Percentiles rank a stretch among this genome's conserved stretches.
These are phyloP conservation scores for Mesoclemmys tuberculata DNA, from an alignment of 2,113 vertebrate genomes.

Conservation along the genomic window DNA sequence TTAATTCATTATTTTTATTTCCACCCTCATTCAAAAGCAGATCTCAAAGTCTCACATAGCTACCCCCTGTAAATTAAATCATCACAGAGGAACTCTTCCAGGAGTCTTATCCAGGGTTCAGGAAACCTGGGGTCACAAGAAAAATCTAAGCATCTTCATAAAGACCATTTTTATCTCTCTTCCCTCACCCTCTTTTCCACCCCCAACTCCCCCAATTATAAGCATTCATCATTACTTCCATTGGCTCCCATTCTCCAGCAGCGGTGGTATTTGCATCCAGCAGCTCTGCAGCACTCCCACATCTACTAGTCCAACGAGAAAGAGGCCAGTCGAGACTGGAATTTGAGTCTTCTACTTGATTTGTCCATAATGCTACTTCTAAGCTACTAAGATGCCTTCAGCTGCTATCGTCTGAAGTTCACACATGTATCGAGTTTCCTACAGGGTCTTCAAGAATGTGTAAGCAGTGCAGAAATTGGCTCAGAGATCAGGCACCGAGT, in stretches of 20 bases:
- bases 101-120: background rate
- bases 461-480: background rate
- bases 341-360: background rate
- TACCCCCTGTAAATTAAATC: background rate
- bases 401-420: background rate
- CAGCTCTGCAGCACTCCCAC: background rate
- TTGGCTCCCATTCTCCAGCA: background rate
- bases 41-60: background rate
- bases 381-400: background rate
- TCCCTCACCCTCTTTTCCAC: background rate
- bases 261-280: background rate
- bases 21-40: background rate
- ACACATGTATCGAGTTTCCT: background rate
- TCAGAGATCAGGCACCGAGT: background rate
- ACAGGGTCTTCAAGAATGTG: background rate
- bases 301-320: background rate
- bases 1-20: background rate
- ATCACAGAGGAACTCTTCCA: background rate
- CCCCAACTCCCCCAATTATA: background rate
- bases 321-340: background rate
- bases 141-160: background rate
- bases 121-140: background rate
- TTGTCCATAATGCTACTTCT: background rate
- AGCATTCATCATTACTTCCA: background rate
- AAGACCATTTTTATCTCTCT: background rate